These are phyloP conservation scores for Echinops telfairi DNA, from an alignment of 2,113 vertebrate species.

Conservation along the genomic window DNA sequence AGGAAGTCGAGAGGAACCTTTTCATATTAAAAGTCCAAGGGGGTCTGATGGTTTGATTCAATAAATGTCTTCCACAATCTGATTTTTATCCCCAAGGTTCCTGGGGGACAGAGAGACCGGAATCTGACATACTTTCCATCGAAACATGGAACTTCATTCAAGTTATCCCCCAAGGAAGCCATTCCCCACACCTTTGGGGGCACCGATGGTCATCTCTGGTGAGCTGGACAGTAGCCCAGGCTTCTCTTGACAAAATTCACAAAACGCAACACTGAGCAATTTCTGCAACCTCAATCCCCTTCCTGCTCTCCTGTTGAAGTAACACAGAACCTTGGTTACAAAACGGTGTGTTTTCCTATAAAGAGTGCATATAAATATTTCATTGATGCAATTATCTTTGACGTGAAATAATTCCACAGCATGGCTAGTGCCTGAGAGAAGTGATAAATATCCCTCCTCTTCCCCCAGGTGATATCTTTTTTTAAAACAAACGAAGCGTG, in stretches of 20 bases:
- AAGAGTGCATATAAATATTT: constrained; percentile 87
- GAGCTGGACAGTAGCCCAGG: neutral
- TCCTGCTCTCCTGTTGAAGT: constrained; percentile 65
- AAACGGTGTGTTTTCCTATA: constrained; percentile 79
- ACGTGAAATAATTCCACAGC: constrained; percentile 81
- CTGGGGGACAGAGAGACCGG: neutral
- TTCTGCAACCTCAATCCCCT: constrained; percentile 20
- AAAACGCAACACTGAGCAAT: neutral
- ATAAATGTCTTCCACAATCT: neutral
- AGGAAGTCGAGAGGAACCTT: neutral
- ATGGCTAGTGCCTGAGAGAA: constrained; percentile 77
- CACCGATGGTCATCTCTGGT: neutral
- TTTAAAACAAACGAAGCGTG: constrained; percentile 47
- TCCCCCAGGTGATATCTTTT: constrained; percentile 64
- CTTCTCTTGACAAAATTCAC: constrained; percentile 11
- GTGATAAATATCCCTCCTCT: constrained; percentile 74
- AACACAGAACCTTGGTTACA: constrained; percentile 72
- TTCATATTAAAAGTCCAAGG: neutral
- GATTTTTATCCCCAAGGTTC: neutral
- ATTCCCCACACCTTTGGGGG: neutral
- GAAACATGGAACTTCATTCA: neutral
- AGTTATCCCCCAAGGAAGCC: neutral
- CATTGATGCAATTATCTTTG: constrained; percentile 84
- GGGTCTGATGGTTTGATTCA: neutral
- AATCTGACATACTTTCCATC: neutral